Conservation (phyloP, 2,888 invertebrate species). For the Epistrophe grossulariae region DNA sequence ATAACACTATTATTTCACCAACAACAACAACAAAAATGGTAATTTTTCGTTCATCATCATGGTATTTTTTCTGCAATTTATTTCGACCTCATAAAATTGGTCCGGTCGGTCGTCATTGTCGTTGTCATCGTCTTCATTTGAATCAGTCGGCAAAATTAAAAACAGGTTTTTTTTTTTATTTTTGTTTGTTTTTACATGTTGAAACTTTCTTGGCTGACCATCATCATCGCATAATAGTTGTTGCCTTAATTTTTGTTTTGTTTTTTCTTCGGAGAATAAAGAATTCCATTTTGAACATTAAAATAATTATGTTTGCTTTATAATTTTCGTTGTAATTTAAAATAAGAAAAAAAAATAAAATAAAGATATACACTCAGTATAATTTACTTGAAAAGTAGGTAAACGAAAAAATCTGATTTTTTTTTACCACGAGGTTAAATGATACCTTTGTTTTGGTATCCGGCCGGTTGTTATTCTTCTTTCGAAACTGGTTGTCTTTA, state of each 20-base stretch:
- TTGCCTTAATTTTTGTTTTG: background rate
- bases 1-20: conserved; percentile 18
- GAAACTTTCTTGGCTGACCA: conserved; percentile 18
- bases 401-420: background rate
- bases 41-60: conserved; percentile 27
- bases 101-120: background rate
- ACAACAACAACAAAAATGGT: conserved; percentile 17
- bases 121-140: background rate
- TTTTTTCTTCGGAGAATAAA: background rate
- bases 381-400: conserved; percentile 2
- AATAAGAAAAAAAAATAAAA: background rate
- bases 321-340: conserved; percentile 15
- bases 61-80: conserved; percentile 25
- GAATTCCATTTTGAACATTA: conserved; percentile 11
- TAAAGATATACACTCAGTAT: background rate
- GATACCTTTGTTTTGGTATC: background rate
- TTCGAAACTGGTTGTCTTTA: conserved; percentile 14
- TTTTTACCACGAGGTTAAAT: conserved; percentile 13
- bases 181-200: conserved; percentile 32
- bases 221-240: background rate
- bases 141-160: background rate
- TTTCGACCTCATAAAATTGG: conserved; percentile 30
- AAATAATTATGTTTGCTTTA: conserved; percentile 1
- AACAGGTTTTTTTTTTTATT: conserved; percentile 15
- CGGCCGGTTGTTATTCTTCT: background rate